A percentile compares a stretch with the other conserved stretches of the same genome.
Evolutionary conservation across 2,113 vertebrate species (phyloP).

Genomic region (Apodemus speciosus): DNA sequence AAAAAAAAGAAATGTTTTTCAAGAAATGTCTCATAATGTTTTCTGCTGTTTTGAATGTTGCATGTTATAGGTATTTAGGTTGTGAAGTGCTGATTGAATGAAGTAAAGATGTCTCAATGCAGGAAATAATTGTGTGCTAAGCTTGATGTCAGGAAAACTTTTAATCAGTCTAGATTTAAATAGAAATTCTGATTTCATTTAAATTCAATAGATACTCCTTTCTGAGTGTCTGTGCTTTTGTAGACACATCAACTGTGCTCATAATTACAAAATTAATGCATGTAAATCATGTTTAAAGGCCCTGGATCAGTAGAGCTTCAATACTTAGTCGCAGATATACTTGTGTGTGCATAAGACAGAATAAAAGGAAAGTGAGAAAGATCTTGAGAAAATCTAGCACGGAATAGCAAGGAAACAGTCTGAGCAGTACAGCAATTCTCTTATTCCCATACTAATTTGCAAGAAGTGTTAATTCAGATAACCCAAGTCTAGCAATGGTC

Average conservation of each 20-base stretch:
- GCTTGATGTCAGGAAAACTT: conserved; percentile 35
- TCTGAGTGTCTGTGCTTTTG: conserved; percentile 46
- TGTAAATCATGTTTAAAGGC: conserved; percentile 50
- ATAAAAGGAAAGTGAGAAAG: conserved; percentile 34
- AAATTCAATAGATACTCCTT: conserved; percentile 53
- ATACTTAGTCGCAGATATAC: conserved; percentile 41
- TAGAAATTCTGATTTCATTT: conserved; percentile 67
- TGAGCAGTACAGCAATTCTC: conserved; percentile 43
- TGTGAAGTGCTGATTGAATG: neutral
- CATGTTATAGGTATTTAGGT: neutral
- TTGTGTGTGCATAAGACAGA: conserved; percentile 51
- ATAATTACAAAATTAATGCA: conserved; percentile 66
- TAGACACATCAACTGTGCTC: conserved; percentile 30
- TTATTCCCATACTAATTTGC: conserved; percentile 68
- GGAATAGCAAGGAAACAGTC: conserved; percentile 60
- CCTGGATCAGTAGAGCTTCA: conserved; percentile 40
- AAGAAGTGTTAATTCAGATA: conserved; percentile 72
- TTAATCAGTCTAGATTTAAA: conserved; percentile 50
- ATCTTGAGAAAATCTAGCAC: conserved; percentile 63
- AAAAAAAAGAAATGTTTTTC: no score
- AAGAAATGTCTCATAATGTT: no score
- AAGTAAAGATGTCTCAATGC: neutral
- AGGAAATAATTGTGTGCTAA: neutral
- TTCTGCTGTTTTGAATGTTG: neutral
- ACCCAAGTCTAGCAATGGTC: conserved; percentile 60